Base-by-base conservation (phyloP, 2,888 invertebrate genomes). In the Buathra laborator region DNA sequence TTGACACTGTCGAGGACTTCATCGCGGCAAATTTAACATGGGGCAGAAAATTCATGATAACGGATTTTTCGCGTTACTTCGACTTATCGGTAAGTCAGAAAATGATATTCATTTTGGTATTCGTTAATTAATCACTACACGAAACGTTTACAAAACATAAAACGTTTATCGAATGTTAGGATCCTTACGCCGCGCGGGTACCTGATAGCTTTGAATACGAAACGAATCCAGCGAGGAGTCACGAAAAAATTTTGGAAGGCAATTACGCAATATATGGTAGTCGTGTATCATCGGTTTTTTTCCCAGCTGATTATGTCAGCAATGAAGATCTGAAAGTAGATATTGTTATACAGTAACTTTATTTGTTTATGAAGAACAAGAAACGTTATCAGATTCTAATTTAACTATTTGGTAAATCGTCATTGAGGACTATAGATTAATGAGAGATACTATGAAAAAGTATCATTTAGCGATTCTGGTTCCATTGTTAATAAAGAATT, bases 1-100 rank as follows among this genome's bases (percentile, higher is more conserved):
- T 93, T 56, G 91, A 93, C 72, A 92, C 90, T 1, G 64, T 89
- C 12, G 59, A 88, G 51, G 91, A 93, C 74, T 92, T 93, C 16
- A 77, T 93, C 43, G 86, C 88, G 14, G 89, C 89, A 3, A 92
- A 92, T 86, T 83, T 93, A 14, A 87, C 89, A 0, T 93, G 93
- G 93, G 92, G 93, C 5, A 86, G 89, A 71, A 80, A 84, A 67
- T 88, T 86, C 2, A 85, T 86, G 0, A 37, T 29, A 9, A 92
- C 92, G 10, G 1, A 0, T 10, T 81, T 68, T 53, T 6, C 80
- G 0, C 89, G 89, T 12, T 92, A 89, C 37, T 90, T 93, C 75
- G 89, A 93, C 46, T 46, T 89, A 5, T 66, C 86, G 43, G 93
- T 92, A 83, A 77, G 74, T 46, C 19, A 10, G 32, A 62, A 71